These are phyloP conservation scores for Osmerus mordax DNA, from an alignment of 2,113 vertebrate genomes.

Conservation along the genomic window DNA sequence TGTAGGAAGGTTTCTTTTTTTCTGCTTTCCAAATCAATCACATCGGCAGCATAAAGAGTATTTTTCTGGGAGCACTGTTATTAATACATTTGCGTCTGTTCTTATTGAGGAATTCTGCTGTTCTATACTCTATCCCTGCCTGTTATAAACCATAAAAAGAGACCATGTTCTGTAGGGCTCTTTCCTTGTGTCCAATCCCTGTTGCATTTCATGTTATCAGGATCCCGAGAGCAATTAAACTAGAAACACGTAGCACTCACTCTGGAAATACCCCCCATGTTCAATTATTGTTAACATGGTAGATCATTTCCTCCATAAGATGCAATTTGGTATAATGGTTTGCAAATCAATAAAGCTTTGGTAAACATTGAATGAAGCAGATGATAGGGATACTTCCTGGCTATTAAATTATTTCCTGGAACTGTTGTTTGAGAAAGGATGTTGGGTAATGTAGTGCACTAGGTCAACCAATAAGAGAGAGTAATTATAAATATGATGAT, in stretches of 20 bases:
- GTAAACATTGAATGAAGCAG: conserved; percentile 18
- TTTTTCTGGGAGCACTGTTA: background rate
- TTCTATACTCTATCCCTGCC: conserved; percentile 5
- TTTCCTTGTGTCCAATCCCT: conserved; percentile 42
- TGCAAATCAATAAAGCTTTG: conserved; percentile 31
- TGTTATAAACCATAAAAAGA: conserved; percentile 7
- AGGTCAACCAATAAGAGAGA: conserved; percentile 34
- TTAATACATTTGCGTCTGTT: too few species aligned
- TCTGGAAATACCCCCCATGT: conserved; percentile 42
- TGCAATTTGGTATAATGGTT: conserved; percentile 30
- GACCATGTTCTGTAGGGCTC: conserved; percentile 20
- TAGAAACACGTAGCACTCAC: conserved; percentile 41
- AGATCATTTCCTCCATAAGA: conserved; percentile 48
- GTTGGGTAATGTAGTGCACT: conserved; percentile 53
- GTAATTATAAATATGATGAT: conserved; percentile 39
- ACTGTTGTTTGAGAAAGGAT: conserved; percentile 36
- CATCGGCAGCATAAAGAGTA: background rate
- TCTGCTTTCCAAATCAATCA: background rate
- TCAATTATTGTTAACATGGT: conserved; percentile 64
- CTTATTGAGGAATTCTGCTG: too few species aligned
- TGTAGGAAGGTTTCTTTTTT: conserved; percentile 26
- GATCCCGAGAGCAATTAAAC: conserved; percentile 43
- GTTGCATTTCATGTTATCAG: conserved; percentile 54
- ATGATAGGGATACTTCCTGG: conserved; percentile 36
- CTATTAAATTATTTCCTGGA: conserved; percentile 27